phyloP scores from a whole-genome alignment of 2,797 vertebrate species.

The Mormyrus hasselquistii region DNA sequence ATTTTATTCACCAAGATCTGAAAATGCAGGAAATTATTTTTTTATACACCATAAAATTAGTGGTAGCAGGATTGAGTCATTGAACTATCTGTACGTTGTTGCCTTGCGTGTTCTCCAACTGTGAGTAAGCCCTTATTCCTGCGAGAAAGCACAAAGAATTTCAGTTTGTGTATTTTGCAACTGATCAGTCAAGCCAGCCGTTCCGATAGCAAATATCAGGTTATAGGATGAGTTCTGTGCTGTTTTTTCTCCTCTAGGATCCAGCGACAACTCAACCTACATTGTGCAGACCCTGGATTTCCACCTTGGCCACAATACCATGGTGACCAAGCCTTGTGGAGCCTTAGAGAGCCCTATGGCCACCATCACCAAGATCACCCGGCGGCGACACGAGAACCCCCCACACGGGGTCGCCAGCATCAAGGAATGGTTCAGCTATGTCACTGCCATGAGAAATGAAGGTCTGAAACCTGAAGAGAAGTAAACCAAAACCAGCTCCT shows the following conservation, averaged over 20 bases:
- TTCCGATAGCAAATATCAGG: background rate
- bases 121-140: background rate
- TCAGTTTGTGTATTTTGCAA: background rate
- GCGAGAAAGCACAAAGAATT: background rate
- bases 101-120: background rate
- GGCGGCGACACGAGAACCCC: conserved; percentile 91
- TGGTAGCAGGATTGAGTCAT: background rate
- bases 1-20: background rate
- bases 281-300: conserved; percentile 96
- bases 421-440: conserved; percentile 97
- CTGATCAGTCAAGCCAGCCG: background rate
- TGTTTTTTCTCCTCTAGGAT: conserved; percentile 58
- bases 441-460: conserved; percentile 96
- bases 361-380: conserved; percentile 95
- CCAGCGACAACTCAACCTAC: conserved; percentile 89
- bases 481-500: background rate
- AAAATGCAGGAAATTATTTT: background rate
- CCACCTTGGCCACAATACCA: conserved; percentile 94
- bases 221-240: background rate
- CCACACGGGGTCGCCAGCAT: conserved; percentile 94
- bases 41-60: background rate
- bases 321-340: conserved; percentile 97
- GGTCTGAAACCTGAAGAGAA: conserved; percentile 53
- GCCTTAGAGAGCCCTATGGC: conserved; percentile 97
- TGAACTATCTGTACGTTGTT: background rate